These are phyloP conservation scores for Plectropomus leopardus DNA, from an alignment of 2,113 vertebrate genomes.

Conservation along the genomic window DNA sequence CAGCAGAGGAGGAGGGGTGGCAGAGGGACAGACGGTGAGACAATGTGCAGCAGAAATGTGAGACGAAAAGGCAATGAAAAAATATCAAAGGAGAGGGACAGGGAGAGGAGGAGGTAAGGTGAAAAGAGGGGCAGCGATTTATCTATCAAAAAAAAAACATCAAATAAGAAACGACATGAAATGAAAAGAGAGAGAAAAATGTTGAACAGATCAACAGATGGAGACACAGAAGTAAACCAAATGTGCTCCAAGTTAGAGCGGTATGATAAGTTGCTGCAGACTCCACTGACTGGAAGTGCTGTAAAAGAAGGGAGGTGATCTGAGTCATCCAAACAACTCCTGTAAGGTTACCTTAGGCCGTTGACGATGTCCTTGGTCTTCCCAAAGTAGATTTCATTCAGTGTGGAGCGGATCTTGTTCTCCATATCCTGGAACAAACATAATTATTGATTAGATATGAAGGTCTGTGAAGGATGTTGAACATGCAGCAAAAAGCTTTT, in stretches of 20 bases:
- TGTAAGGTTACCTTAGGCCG: conserved; percentile 91
- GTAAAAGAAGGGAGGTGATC: conserved; percentile 5
- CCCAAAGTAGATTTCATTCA: conserved; percentile 99
- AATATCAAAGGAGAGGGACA: not conserved
- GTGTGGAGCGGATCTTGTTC: conserved; percentile 99
- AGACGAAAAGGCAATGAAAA: conserved; percentile 11
- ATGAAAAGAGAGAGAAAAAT: not conserved
- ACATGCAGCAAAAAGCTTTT: not conserved
- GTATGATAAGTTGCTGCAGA: not conserved
- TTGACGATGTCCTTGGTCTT: conserved; percentile 99
- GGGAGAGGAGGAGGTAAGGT: not conserved
- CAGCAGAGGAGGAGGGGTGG: conserved; percentile 46
- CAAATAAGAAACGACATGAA: not conserved
- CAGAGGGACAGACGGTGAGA: conserved; percentile 21
- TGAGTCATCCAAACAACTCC: not conserved
- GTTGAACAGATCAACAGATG: conserved; percentile 4
- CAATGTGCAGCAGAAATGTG: conserved; percentile 10
- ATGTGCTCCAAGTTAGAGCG: not conserved
- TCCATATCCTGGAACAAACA: conserved; percentile 93
- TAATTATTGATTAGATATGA: not conserved
- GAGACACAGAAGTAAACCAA: not conserved
- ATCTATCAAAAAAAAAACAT: no score
- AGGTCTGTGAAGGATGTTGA: not conserved
- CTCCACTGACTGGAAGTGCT: conserved; percentile 4
- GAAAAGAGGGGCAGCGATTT: not conserved